Evolutionary conservation across 2,113 vertebrate species (phyloP), one percentile per base, ranked within the genome.

Genomic region (Scartelaos histophorus): DNA sequence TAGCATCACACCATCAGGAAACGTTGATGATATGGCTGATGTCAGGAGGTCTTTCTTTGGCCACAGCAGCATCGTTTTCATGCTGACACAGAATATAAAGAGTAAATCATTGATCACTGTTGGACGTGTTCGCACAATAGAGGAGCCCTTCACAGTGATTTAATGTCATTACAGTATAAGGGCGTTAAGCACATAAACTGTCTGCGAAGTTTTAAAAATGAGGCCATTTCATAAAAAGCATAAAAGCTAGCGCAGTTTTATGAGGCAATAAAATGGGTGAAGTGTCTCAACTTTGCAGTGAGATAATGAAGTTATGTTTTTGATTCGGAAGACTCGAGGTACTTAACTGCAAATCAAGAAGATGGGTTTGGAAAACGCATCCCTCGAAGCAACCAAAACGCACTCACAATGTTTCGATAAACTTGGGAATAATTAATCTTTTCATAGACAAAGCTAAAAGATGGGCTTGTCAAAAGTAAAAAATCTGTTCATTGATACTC

Each of bases 1-100:
- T 29, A 29, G 29, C 29, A 4, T 29, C 29, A 29, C 29, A 29
- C 29, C 29, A 2, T 4, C 29, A 29, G 29, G 29, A 29, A 29
- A 29, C 4, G 29, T 29, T 29, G 29, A 29, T 29, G 29, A 29
- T 29, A 29, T 29, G 29, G 29, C n/a, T n/a, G 29, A 2, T 29
- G 29, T 29, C 4, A 29, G 4, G 29, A 29, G 53, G n/a, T n/a
- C n/a, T n/a, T n/a, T n/a, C n/a, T 49, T 22, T 73, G 73, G 58
- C 45, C 76, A 22, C 68, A 47, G 19, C 80, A 67, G n/a, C 43
- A 45, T n/a, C 25, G 45, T 45, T 46, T 71, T 73, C 53, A 60
- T 68, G 73, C 82, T 70, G 73, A 86, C 62, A 78, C 43, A 66
- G 84, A 82, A 58, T 49, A 71, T 69, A 74, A 73, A 66, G 24